phyloP scores from a whole-genome alignment of 2,113 vertebrate genomes.

The Orcinus orca region DNA sequence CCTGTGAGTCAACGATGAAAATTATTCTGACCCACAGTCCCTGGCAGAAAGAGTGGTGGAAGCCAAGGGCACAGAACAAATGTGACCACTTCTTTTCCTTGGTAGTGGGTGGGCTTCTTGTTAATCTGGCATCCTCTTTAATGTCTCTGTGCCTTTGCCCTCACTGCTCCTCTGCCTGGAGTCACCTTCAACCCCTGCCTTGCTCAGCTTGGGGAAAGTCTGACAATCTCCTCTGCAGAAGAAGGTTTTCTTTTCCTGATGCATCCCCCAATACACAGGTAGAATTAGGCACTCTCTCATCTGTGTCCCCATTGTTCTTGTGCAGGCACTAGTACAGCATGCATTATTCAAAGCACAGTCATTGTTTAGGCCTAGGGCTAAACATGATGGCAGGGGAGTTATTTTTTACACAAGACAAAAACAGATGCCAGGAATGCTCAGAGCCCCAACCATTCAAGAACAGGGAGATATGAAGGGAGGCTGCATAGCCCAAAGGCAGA shows the following conservation, averaged over 20 bases:
- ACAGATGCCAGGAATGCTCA: not conserved
- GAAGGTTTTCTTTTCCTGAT: not conserved
- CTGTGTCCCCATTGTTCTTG: not conserved
- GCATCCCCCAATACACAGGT: not conserved
- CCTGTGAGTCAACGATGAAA: not conserved
- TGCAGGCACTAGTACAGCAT: not conserved
- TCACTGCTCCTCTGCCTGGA: not conserved
- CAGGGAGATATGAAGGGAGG: not conserved
- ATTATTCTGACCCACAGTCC: not conserved
- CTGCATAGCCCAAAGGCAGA: not conserved
- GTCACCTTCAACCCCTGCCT: rapidly evolving
- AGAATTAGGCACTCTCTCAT: not conserved
- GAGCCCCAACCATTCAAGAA: not conserved
- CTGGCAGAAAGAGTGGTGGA: not conserved
- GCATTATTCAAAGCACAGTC: not conserved
- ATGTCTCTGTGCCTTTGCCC: not conserved
- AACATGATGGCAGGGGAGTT: not conserved
- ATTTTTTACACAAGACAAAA: not conserved
- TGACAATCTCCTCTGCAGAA: not conserved
- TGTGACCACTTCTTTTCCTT: not conserved
- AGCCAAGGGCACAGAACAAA: not conserved
- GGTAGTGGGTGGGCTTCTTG: too few relatives aligned
- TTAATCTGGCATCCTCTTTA: not conserved
- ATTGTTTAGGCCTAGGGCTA: not conserved
- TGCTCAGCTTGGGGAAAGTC: not conserved